Evolutionary conservation across 2,888 invertebrate species (phyloP).

Genomic region (Nowickia ferox): DNA sequence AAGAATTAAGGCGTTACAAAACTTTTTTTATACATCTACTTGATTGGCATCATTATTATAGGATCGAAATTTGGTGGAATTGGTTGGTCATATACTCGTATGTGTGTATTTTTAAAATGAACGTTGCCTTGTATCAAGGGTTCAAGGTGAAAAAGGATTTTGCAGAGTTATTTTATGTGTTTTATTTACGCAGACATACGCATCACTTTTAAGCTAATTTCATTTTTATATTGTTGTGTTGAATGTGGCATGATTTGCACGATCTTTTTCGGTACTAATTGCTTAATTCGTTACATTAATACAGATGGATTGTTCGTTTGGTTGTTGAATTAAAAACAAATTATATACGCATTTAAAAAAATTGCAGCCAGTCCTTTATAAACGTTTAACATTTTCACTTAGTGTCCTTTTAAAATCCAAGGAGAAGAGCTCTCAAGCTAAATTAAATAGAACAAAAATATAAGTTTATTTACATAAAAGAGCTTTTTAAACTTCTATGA

Average conservation of each 20-base stretch:
- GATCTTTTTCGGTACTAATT: constrained; percentile 54
- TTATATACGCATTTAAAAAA: constrained; percentile 10
- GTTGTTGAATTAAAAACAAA: not conserved
- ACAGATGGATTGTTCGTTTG: not conserved
- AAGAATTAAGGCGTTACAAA: constrained; percentile 63
- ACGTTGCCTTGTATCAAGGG: constrained; percentile 40
- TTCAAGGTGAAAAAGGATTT: constrained; percentile 8
- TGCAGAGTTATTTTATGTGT: not conserved
- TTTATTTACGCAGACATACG: not conserved
- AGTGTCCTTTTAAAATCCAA: no score
- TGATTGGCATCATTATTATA: constrained; percentile 32
- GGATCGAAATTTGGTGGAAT: constrained; percentile 37
- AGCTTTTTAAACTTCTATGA: no score
- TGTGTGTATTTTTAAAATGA: not conserved
- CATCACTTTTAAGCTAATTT: constrained; percentile 31
- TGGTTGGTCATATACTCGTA: constrained; percentile 26
- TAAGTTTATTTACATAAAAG: no score
- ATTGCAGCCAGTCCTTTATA: not conserved
- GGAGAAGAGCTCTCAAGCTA: no score
- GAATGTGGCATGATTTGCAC: constrained; percentile 24
- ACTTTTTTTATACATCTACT: constrained; percentile 39
- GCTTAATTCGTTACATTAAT: constrained; percentile 65
- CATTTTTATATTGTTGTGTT: constrained; percentile 11
- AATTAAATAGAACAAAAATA: no score
- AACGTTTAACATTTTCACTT: not conserved